Conservation (phyloP, 2,888 invertebrate genomes). For the Hypomecis punctinalis region DNA sequence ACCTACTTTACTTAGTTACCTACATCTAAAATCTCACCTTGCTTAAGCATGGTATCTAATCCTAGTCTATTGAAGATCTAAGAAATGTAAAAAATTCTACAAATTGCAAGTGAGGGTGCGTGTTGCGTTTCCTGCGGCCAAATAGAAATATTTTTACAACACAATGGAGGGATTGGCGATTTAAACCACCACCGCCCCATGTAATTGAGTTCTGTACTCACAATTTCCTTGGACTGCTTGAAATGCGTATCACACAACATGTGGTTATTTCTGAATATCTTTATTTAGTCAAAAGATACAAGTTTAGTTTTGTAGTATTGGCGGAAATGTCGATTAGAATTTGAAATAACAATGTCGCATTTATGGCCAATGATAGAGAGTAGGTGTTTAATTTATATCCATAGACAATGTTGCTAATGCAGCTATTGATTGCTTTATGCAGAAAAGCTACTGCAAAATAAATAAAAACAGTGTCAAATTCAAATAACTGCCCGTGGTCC, state of each 20-base stretch:
- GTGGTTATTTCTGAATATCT: slow-evolving; percentile 51
- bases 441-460: too few relatives aligned
- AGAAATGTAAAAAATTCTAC: slow-evolving; percentile 28
- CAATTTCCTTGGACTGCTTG: slow-evolving; percentile 22
- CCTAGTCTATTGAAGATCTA: background rate
- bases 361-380: background rate
- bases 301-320: background rate
- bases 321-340: slow-evolving; percentile 31
- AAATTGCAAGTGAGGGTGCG: slow-evolving; percentile 50
- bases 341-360: slow-evolving; percentile 3
- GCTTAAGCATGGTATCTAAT: too few relatives aligned
- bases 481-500: too few relatives aligned
- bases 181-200: slow-evolving; percentile 63
- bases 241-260: slow-evolving; percentile 49
- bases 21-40: too few relatives aligned
- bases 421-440: too few relatives aligned
- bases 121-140: slow-evolving; percentile 33
- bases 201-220: slow-evolving; percentile 61
- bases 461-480: too few relatives aligned
- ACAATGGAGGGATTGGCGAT: slow-evolving; percentile 53
- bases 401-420: too few relatives aligned
- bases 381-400: too few relatives aligned
- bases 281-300: slow-evolving; percentile 3
- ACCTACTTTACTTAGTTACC: too few relatives aligned
- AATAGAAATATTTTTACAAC: slow-evolving; percentile 55